Conservation (phyloP, 2,888 invertebrate species). For the Agrotis puta region DNA sequence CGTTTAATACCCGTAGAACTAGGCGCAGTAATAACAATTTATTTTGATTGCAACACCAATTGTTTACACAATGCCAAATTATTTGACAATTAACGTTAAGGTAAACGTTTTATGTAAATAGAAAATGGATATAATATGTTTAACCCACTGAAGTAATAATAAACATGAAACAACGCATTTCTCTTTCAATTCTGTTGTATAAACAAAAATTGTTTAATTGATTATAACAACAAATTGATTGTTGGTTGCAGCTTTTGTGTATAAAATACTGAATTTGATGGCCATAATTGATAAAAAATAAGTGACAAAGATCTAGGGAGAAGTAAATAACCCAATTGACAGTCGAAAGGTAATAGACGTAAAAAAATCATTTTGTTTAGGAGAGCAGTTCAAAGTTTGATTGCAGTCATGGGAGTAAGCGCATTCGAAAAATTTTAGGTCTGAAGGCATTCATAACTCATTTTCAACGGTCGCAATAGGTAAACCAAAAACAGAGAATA, state of each 20-base stretch:
- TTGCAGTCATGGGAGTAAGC: too few species aligned
- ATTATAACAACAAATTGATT: neutral
- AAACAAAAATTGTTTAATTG: conserved; percentile 28
- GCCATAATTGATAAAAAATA: too few species aligned
- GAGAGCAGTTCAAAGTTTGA: too few species aligned
- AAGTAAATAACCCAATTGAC: too few species aligned
- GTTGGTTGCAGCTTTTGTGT: neutral
- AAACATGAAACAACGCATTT: conserved; percentile 14
- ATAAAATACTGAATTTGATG: neutral
- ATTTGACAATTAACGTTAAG: conserved; percentile 52
- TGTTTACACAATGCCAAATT: conserved; percentile 56
- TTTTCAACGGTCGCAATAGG: too few species aligned
- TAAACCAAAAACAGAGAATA: too few species aligned
- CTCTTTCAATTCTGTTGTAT: conserved; percentile 29
- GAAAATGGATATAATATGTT: conserved; percentile 38
- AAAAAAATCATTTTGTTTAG: too few species aligned
- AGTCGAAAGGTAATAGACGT: too few species aligned
- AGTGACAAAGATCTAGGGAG: too few species aligned
- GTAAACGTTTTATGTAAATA: conserved; percentile 56
- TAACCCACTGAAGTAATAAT: conserved; percentile 23
- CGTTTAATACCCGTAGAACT: conserved; percentile 36
- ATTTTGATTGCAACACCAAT: conserved; percentile 54
- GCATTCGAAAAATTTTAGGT: too few species aligned
- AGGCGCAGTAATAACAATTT: conserved; percentile 51
- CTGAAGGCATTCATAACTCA: too few species aligned